phyloP scores from a whole-genome alignment of 2,888 invertebrate species.

The Epiblema foenella region DNA sequence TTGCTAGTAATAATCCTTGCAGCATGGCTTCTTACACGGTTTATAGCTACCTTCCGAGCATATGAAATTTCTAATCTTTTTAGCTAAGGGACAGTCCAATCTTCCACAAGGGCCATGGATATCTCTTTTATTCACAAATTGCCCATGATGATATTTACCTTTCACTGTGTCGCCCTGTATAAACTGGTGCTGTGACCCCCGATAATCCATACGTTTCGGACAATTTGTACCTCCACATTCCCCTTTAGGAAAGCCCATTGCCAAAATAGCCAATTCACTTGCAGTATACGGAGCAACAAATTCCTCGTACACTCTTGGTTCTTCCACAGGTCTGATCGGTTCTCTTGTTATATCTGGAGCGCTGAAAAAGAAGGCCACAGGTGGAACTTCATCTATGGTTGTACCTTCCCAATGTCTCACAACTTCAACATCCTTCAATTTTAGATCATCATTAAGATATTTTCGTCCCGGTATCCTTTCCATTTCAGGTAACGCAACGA shows the following conservation, averaged over 20 bases:
- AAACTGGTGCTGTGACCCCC: slow-evolving; percentile 78
- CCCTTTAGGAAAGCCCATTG: slow-evolving; percentile 81
- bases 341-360: slow-evolving; percentile 75
- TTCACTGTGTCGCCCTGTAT: slow-evolving; percentile 72
- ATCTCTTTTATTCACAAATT: slow-evolving; percentile 78
- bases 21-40: slow-evolving; percentile 75
- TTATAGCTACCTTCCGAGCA: slow-evolving; percentile 75
- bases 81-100: slow-evolving; percentile 77
- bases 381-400: slow-evolving; percentile 70
- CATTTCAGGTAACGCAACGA: slow-evolving; percentile 76
- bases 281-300: slow-evolving; percentile 73
- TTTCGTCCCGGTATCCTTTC: slow-evolving; percentile 77
- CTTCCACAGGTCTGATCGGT: slow-evolving; percentile 67
- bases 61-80: slow-evolving; percentile 70
- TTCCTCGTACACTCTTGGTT: slow-evolving; percentile 67
- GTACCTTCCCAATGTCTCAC: slow-evolving; percentile 80
- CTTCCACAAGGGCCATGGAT: slow-evolving; percentile 80
- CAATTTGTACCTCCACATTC: slow-evolving; percentile 82
- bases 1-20: slow-evolving; percentile 69
- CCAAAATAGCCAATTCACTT: slow-evolving; percentile 74
- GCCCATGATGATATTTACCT: slow-evolving; percentile 75
- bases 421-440: slow-evolving; percentile 76
- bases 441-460: slow-evolving; percentile 72
- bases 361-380: slow-evolving; percentile 76
- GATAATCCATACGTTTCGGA: slow-evolving; percentile 74